These are phyloP conservation scores for Sinodicranocentrus sp. DNA, from an alignment of 2,888 invertebrate genomes.

Conservation along the genomic window DNA sequence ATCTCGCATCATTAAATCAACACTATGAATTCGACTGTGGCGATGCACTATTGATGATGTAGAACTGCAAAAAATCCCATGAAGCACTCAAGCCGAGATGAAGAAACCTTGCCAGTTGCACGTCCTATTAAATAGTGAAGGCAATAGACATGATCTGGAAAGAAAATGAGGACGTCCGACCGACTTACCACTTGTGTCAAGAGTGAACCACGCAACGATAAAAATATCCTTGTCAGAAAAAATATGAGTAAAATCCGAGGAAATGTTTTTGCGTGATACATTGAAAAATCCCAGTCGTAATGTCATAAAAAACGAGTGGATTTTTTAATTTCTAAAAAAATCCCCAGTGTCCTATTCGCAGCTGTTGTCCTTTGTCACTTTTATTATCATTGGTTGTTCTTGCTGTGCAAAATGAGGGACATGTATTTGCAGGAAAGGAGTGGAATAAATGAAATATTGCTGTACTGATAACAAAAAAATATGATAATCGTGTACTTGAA, in stretches of 20 bases:
- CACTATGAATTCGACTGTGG: slow-evolving; percentile 24
- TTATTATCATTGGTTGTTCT: slow-evolving; percentile 7
- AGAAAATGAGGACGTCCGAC: slow-evolving; percentile 44
- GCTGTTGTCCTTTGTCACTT: slow-evolving; percentile 50
- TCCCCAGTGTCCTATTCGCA: slow-evolving; percentile 10
- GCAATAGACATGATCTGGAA: slow-evolving; percentile 45
- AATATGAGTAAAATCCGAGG: neutral
- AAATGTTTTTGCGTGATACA: slow-evolving; percentile 12
- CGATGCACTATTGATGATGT: too few species aligned
- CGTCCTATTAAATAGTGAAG: slow-evolving; percentile 24
- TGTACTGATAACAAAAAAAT: slow-evolving; percentile 14
- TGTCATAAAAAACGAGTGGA: slow-evolving; percentile 15
- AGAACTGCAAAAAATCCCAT: neutral
- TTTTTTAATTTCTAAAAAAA: slow-evolving; percentile 2
- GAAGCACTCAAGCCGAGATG: neutral
- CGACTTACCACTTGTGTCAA: slow-evolving; percentile 27
- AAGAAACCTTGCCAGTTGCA: slow-evolving; percentile 22
- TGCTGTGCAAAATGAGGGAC: neutral
- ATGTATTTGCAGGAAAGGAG: neutral
- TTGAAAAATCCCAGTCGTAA: slow-evolving; percentile 27
- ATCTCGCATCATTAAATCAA: slow-evolving; percentile 40
- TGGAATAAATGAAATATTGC: slow-evolving; percentile 20
- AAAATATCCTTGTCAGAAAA: slow-evolving; percentile 14
- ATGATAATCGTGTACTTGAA: too few species aligned
- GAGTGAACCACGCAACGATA: slow-evolving; percentile 11